Base-by-base conservation (phyloP, 2,113 vertebrate genomes). In the Neogobius melanostomus region DNA sequence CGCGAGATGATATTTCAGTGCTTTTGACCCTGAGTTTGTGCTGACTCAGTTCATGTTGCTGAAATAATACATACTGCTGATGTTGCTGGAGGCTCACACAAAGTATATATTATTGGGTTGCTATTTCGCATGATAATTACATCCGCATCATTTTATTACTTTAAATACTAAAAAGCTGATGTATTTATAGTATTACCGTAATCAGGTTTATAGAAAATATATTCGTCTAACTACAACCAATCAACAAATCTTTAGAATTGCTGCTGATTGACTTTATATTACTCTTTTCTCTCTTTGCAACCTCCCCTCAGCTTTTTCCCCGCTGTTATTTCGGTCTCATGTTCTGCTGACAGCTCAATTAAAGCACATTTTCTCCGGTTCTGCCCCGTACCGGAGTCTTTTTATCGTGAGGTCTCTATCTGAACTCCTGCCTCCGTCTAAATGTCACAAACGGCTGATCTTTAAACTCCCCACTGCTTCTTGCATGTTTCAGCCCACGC, bases 361-460 rank as follows among this genome's bases (percentile, higher is more conserved):
- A 44, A 28, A 17, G 43, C 0, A 0, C 1, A 54, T 72, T 64
- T 61, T 36, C 28, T 53, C 42, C 45, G 28, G 8, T n/a, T 28
- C 15, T 9, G 48, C 76, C 75, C 62, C 66, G 53, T 15, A 56
- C 17, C 53, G 28, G 53, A 56, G 14, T 21, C 53, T 56, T 36
- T 56, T 56, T 56, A 56, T 56, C 53, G 12, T 56, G 21, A 56
- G 17, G 16, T 28, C 53, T 21, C 53, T 21, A 6, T 83, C 79
- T 51, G 70, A 78, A 85, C 21, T 48, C 63, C 43, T 74, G 79
- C 74, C 76, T 81, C 77, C 68, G 63, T 82, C 60, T 68, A 87
- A 87, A 87, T 87, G 84, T 86, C 85, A 86, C 53, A 28, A 28
- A 28, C 53, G 4, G 16, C 9, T 56, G 11, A 17, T 28, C 17